Base-by-base conservation (phyloP, 30 jellyfish, hydroid and myxozoan species). In the Aurelia sp. region DNA sequence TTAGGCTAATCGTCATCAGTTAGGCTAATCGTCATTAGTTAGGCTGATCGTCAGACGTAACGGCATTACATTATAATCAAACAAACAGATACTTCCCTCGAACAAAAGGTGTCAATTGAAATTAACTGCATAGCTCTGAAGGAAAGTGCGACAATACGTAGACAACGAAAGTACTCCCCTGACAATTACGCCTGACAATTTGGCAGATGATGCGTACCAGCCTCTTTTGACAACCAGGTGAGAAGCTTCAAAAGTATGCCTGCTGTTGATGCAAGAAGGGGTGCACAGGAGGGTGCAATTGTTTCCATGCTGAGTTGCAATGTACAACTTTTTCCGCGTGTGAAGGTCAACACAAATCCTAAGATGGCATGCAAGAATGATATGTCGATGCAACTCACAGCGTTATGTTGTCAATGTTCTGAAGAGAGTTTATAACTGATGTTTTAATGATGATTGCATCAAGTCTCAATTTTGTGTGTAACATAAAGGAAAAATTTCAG, bases 191-290 rank as follows among this genome's bases (percentile, higher is more conserved):
- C n/a, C n/a, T n/a, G n/a, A n/a, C n/a, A n/a, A n/a, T n/a, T 66
- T 76, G 91, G 21, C 51, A 41, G 77, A 82, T 35, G 77, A 35
- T 33, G 23, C 15, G 40, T 67, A 44, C 22, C 65, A 55, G 64
- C 69, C 75, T 4, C 19, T 27, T 13, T 66, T 89, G 91, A 82
- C 86, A 31, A 48, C 91, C 60, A 27, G 0, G 41, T 78, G 88
- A 15, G 86, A 82, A 52, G 88, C 92, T 53, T 37, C 79, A 51
- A 62, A 52, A 53, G 73, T 33, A 11, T 83, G 88, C 62, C 18
- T 33, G 71, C 57, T 53, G 65, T 53, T 4, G 30, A 58, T 72
- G 68, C 30, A 72, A 72, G 83, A 72, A 72, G 47, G 83, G 83
- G 13, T 72, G 83, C 59, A 51, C 35, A 72, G 83, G 83, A 58